Base-by-base conservation (phyloP, 1,140 invertebrate species). In the Rhizoglyphus robini region DNA sequence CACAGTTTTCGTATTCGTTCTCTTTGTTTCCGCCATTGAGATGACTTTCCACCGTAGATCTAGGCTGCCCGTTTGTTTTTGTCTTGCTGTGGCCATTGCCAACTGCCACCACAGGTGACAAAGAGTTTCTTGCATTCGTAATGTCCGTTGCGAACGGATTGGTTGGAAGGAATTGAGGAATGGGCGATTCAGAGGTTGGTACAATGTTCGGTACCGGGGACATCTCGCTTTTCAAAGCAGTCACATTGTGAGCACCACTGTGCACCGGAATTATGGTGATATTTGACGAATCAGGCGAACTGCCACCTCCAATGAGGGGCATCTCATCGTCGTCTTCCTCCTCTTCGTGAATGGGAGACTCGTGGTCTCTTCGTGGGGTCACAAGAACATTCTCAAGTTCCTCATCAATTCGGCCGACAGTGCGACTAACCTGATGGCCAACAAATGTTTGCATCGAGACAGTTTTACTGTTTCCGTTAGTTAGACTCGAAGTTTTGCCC, bases 201-300 rank as follows among this genome's bases (percentile, higher is more conserved):
- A 8, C 23, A 20, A 32, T 23, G 20, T 54, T 54, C 31, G 51
- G 8, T 54, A 11, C 8, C 18, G 8, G 36, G 36, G 8, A 18
- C 18, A 41, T 11, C 13, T 51, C 23, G 23, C 36, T 60, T 11
- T 38, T 32, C 2, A 46, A n/a, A 11, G 58, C 30, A 23, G 58
- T 20, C 23, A 54, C 51, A 46, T 60, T 60, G n/a, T 30, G 30
- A n/a, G 58, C 58, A 18, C 58, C 58, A 60, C 58, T 60, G 29
- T 60, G 2, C n/a, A 60, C 29, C 15, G 58, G 58, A 29, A 60
- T 60, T 29, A 60, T 60, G n/a, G 58, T 60, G 15, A 60, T 60
- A 46, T 60, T 60, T 15, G n/a, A 23, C 32, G 15, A 8, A 46
- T 60, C 29, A 2, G 58, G 27, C 13, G 15, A 29, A 27, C 15